Evolutionary conservation across 2,888 invertebrate genomes (phyloP).

Genomic region (Limenitis arthemis): DNA sequence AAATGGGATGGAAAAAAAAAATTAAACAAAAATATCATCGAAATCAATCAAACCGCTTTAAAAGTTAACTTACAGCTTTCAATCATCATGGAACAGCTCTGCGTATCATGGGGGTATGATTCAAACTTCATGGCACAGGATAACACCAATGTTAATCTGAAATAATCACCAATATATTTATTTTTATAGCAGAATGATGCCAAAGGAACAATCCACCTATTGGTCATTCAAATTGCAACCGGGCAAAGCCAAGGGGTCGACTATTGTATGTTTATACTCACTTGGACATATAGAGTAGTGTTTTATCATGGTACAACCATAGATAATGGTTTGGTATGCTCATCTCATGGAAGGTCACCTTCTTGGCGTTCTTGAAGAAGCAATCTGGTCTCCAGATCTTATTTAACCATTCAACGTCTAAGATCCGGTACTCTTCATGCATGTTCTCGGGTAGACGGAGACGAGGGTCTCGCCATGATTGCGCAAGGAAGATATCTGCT

Average conservation of each 20-base stretch:
- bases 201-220: too few species aligned
- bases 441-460: conserved; percentile 92
- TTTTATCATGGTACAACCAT: conserved; percentile 93
- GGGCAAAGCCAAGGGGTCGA: not conserved
- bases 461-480: conserved; percentile 93
- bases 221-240: not conserved
- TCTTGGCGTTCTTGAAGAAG: conserved; percentile 95
- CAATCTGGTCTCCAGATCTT: conserved; percentile 94
- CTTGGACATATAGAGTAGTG: conserved; percentile 94
- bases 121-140: conserved; percentile 97
- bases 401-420: conserved; percentile 92
- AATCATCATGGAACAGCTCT: conserved; percentile 94
- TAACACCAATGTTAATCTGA: conserved; percentile 87
- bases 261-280: conserved; percentile 53
- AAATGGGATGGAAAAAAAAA: too few species aligned
- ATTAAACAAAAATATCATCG: too few species aligned
- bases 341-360: conserved; percentile 95
- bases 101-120: conserved; percentile 94
- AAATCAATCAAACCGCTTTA: too few species aligned
- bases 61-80: conserved; percentile 86
- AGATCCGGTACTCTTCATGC: conserved; percentile 91
- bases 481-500: conserved; percentile 92
- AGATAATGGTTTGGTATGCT: conserved; percentile 94
- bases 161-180: conserved; percentile 28
- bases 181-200: too few species aligned